A percentile compares a stretch with the other conserved stretches of the same genome.
phyloP scores from a whole-genome alignment of 2,113 vertebrate genomes.

The Lagopus leucura region DNA sequence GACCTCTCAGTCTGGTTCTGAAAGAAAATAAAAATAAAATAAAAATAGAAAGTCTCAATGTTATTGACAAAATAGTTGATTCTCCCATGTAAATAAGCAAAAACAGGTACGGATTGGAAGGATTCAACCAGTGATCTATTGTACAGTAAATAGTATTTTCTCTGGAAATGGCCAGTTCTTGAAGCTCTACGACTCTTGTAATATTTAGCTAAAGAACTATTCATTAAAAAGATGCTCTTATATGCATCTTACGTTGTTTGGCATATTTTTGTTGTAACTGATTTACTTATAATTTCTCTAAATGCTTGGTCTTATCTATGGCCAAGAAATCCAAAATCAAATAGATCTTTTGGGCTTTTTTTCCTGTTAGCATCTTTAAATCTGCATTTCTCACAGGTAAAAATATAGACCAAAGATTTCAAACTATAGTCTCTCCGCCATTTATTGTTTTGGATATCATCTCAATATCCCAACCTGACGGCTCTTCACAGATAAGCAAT shows the following conservation, averaged over 20 bases:
- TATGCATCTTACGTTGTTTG: neutral
- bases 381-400: neutral
- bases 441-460: neutral
- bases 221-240: neutral
- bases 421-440: neutral
- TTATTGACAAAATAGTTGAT: neutral
- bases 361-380: neutral
- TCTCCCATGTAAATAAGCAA: slow-evolving; percentile 49
- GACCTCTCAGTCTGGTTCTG: no score
- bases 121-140: neutral
- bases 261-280: neutral
- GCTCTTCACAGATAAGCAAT: neutral
- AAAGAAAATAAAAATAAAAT: no score
- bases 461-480: neutral
- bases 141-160: neutral
- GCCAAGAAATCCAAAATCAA: neutral
- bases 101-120: neutral
- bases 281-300: neutral
- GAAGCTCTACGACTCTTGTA: neutral
- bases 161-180: neutral
- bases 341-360: neutral
- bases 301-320: neutral
- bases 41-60: no score
- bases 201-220: neutral
- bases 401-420: neutral